Percentiles rank a stretch among this genome's conserved stretches.
Evolutionary conservation across 2,797 vertebrate genomes (phyloP).

Genomic region (Denticeps clupeoides): DNA sequence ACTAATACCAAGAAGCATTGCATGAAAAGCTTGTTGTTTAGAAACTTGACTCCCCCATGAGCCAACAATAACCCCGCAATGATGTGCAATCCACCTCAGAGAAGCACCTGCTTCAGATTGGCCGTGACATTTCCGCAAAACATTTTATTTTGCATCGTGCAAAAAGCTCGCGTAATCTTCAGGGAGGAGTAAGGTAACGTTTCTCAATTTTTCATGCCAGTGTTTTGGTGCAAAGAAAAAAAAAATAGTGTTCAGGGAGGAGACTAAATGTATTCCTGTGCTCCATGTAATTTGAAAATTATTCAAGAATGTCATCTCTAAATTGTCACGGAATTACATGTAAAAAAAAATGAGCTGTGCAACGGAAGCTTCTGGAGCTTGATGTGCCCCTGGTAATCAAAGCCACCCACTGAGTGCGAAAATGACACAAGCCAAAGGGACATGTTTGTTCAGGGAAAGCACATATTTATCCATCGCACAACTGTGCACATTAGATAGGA

Average conservation of each 20-base stretch:
- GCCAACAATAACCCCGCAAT: background rate
- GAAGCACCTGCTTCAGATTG: background rate
- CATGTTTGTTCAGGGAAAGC: slow-evolving; percentile 7
- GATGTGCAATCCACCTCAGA: background rate
- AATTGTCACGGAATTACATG: slow-evolving; percentile 14
- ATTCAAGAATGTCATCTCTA: slow-evolving; percentile 8
- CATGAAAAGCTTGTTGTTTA: slow-evolving; percentile 2
- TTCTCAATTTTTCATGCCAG: background rate
- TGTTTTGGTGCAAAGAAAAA: background rate
- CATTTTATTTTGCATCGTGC: background rate
- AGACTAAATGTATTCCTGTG: too few relatives aligned
- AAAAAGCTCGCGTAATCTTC: background rate
- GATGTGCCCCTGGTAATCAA: slow-evolving; percentile 13
- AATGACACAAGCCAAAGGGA: slow-evolving; percentile 16
- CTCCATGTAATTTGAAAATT: slow-evolving; percentile 1
- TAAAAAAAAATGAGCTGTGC: background rate
- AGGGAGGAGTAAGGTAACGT: slow-evolving; percentile 9
- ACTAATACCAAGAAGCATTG: background rate
- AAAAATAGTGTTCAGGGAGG: background rate
- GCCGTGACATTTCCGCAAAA: slow-evolving; percentile 1
- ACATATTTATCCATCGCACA: slow-evolving; percentile 11
- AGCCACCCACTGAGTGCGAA: slow-evolving; percentile 5
- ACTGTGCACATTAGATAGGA: background rate
- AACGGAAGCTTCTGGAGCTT: slow-evolving; percentile 2
- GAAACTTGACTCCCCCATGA: background rate